A percentile compares a stretch with the other conserved stretches of the same genome.
These are phyloP conservation scores for Artibeus jamaicensis DNA, from an alignment of 2,797 vertebrate genomes.

Conservation along the genomic window DNA sequence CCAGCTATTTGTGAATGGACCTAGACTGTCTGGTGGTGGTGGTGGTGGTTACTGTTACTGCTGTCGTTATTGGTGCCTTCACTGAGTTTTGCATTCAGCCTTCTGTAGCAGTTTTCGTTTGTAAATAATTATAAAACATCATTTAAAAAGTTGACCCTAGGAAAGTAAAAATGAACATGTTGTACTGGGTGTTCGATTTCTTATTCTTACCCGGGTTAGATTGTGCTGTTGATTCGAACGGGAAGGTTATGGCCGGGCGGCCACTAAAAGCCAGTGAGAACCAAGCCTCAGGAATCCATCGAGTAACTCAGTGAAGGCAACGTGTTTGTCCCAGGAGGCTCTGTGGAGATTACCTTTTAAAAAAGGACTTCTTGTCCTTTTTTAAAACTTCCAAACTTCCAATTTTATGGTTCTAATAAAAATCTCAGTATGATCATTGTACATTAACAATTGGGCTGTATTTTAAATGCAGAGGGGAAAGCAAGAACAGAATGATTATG, in stretches of 20 bases:
- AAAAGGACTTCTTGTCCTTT: neutral
- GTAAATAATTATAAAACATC: neutral
- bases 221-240: neutral
- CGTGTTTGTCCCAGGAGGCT: neutral
- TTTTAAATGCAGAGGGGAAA: neutral
- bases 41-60: neutral
- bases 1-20: neutral
- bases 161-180: slow-evolving; percentile 6
- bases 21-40: neutral
- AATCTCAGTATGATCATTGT: neutral
- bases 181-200: neutral
- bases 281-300: neutral
- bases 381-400: slow-evolving; percentile 10
- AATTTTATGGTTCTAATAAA: slow-evolving; percentile 27
- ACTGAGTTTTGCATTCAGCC: neutral
- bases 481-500: neutral
- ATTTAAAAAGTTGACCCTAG: slow-evolving; percentile 1
- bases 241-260: neutral
- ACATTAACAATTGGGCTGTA: neutral
- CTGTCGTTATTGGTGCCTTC: neutral
- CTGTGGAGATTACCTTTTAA: neutral
- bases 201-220: neutral
- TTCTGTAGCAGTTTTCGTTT: neutral
- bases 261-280: neutral
- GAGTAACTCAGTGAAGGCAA: neutral